Percentiles rank a stretch among this genome's conserved stretches.
Conservation (phyloP, 2,797 vertebrate genomes). For the Hyperoplus immaculatus region DNA sequence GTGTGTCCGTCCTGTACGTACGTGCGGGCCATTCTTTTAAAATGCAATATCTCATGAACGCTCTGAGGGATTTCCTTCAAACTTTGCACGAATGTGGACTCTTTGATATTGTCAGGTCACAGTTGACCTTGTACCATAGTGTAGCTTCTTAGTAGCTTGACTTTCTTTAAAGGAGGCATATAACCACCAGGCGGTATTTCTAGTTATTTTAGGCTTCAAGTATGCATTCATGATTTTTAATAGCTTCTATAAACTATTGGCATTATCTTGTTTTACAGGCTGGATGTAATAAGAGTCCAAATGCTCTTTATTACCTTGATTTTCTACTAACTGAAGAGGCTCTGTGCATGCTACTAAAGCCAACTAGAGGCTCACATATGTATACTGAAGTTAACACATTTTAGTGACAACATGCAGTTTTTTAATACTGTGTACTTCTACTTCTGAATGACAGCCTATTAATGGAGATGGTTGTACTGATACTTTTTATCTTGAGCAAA, state of each 20-base stretch:
- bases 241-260: not conserved
- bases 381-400: not conserved
- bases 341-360: not conserved
- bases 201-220: not conserved
- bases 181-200: not conserved
- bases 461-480: not conserved
- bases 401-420: not conserved
- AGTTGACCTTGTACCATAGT: no score
- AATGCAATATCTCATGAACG: no score
- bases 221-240: not conserved
- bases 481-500: not conserved
- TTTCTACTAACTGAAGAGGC: not conserved
- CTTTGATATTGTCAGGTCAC: no score
- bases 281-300: no score
- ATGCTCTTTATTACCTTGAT: not conserved
- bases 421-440: no score
- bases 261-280: not conserved
- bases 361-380: not conserved
- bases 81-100: no score
- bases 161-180: no score
- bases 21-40: no score
- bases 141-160: no score
- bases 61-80: no score
- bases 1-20: no score
- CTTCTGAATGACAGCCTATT: not conserved